phyloP scores from a whole-genome alignment of 1,140 invertebrate species.

The Drosophila funebris region DNA sequence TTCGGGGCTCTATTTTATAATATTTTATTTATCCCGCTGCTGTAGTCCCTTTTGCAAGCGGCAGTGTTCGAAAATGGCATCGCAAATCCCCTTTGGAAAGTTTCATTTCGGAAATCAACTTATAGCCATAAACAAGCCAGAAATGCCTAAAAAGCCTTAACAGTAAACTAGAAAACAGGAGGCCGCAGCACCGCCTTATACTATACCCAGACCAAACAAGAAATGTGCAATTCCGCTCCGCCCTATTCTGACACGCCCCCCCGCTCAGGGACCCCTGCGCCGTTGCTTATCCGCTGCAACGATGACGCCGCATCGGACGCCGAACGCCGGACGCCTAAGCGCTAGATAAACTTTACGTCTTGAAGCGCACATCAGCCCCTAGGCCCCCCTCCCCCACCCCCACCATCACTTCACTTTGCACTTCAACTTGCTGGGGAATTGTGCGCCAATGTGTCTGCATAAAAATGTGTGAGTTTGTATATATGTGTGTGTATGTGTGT shows the following conservation, averaged over 20 bases:
- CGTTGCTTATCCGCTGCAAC: constrained; percentile 55
- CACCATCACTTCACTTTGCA: constrained; percentile 63
- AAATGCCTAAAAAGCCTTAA: constrained; percentile 56
- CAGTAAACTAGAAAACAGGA: constrained; percentile 26
- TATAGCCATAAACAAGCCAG: constrained; percentile 77
- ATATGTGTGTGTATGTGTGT: constrained; percentile 20
- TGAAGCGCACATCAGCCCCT: constrained; percentile 48
- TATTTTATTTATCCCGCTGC: no score
- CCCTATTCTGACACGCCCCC: no score
- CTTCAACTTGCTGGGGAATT: constrained; percentile 65
- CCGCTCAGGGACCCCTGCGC: not conserved
- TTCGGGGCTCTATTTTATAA: no score
- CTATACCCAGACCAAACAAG: constrained; percentile 1
- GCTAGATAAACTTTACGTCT: constrained; percentile 76
- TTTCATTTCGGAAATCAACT: constrained; percentile 74
- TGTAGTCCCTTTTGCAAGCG: not conserved
- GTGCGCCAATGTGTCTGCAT: constrained; percentile 56
- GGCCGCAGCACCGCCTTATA: not conserved
- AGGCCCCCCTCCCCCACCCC: constrained; percentile 7
- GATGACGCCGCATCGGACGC: constrained; percentile 3
- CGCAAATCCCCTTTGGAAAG: constrained; percentile 60
- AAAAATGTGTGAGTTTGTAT: constrained; percentile 20
- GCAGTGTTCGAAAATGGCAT: constrained; percentile 33
- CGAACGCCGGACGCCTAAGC: constrained; percentile 54
- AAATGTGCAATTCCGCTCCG: not conserved